These are phyloP conservation scores for Catocala nupta DNA, from an alignment of 2,888 invertebrate genomes.

Conservation along the genomic window DNA sequence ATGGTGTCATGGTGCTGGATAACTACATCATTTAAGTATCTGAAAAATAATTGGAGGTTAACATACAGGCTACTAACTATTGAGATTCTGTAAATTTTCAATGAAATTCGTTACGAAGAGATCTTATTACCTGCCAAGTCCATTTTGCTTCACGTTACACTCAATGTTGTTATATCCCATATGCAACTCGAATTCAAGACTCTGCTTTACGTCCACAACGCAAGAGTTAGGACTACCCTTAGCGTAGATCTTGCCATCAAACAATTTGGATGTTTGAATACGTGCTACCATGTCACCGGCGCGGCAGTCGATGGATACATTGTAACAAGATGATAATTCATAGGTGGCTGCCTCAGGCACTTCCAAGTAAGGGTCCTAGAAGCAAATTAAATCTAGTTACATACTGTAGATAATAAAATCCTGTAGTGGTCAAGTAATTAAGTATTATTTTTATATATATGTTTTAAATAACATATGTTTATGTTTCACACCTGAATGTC, in stretches of 20 bases:
- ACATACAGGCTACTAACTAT: no score
- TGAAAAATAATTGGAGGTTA: constrained; percentile 48
- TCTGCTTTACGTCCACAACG: constrained; percentile 95
- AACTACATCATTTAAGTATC: constrained; percentile 96
- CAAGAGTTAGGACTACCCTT: constrained; percentile 98
- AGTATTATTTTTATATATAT: background rate
- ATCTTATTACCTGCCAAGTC: constrained; percentile 89
- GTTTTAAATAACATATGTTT: background rate
- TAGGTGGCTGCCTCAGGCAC: constrained; percentile 97
- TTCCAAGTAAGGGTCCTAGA: constrained; percentile 94
- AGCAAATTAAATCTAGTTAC: constrained; percentile 21
- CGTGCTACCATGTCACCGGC: constrained; percentile 97
- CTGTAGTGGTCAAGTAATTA: background rate
- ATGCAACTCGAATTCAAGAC: constrained; percentile 95
- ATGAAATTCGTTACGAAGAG: background rate
- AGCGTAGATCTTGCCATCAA: constrained; percentile 98
- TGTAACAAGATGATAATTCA: constrained; percentile 97
- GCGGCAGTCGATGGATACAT: constrained; percentile 97
- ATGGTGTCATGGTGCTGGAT: constrained; percentile 98
- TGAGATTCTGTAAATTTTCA: no score
- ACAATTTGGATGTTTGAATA: constrained; percentile 96
- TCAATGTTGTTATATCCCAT: constrained; percentile 97
- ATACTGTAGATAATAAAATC: background rate
- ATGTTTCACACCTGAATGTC: constrained; percentile 91
- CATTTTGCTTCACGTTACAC: constrained; percentile 96